A percentile compares a stretch with the other conserved stretches of the same genome.
These are phyloP conservation scores for Jordanella pulchra DNA, from an alignment of 2,797 vertebrate genomes.

Conservation along the genomic window DNA sequence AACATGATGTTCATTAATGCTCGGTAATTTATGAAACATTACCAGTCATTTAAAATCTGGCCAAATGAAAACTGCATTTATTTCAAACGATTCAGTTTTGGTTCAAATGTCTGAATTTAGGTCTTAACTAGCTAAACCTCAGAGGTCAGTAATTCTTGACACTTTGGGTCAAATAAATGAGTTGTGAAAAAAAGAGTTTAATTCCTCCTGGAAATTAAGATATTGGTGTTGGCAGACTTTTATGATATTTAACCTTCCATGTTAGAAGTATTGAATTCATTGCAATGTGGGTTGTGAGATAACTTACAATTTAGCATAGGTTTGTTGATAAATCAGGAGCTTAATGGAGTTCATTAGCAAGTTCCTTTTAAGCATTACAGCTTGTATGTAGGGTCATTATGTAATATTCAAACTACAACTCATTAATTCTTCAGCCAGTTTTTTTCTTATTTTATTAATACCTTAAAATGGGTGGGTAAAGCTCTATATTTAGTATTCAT, in stretches of 20 bases:
- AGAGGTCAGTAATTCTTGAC: slow-evolving; percentile 27
- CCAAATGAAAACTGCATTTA: background rate
- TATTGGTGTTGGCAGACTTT: slow-evolving; percentile 45
- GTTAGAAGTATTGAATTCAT: slow-evolving; percentile 35
- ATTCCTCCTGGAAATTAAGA: slow-evolving; percentile 39
- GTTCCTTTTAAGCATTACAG: slow-evolving; percentile 37
- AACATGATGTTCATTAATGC: background rate
- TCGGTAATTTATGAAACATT: background rate
- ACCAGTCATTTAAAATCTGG: slow-evolving; percentile 7
- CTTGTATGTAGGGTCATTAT: slow-evolving; percentile 15
- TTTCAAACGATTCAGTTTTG: slow-evolving; percentile 9
- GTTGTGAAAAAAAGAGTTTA: slow-evolving; percentile 47
- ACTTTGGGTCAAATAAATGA: slow-evolving; percentile 25
- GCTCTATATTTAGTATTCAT: slow-evolving; percentile 4
- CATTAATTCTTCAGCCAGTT: slow-evolving; percentile 10
- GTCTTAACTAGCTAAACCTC: slow-evolving; percentile 14
- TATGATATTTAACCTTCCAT: slow-evolving; percentile 52
- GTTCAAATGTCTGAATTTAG: slow-evolving; percentile 10
- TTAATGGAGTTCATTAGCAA: slow-evolving; percentile 27
- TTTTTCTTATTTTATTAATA: slow-evolving; percentile 17
- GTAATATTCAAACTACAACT: slow-evolving; percentile 20
- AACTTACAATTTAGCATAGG: slow-evolving; percentile 28
- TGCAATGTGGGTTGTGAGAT: slow-evolving; percentile 31
- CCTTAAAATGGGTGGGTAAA: background rate
- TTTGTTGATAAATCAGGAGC: slow-evolving; percentile 48